Evolutionary conservation across 2,888 invertebrate genomes (phyloP), one percentile per base, ranked within the genome.

Genomic region (Zygogramma bicolorata): DNA sequence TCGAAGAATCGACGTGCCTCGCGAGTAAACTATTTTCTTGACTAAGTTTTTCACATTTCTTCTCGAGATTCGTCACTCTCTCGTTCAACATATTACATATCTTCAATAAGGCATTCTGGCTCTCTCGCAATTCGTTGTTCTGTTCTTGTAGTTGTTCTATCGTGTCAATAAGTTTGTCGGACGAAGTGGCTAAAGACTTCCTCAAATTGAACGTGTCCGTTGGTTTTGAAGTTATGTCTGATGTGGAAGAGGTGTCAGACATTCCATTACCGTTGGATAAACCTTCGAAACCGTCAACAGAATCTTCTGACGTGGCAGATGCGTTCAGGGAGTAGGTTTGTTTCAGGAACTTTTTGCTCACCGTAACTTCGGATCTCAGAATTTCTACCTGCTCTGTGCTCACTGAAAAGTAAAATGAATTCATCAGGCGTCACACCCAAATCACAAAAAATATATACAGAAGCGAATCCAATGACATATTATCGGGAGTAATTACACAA

Each of bases 271-370:
- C 20, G 2, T 18, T 46, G 20, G 46, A 46, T 46, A 13, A 25
- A 25, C 3, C n/a, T n/a, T 53, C 27, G 5, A 25, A 10, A 4
- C 8, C 27, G n/a, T 53, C 53, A 22, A 18, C 31, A 49, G 10
- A 49, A 27, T 29, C 20, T 20, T 27, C 49, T 5, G 20, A 38
- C n/a, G 38, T 38, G 38, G n/a, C n/a, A n/a, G n/a, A n/a, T n/a
- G n/a, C n/a, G n/a, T n/a, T n/a, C n/a, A n/a, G n/a, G n/a, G n/a
- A n/a, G n/a, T n/a, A n/a, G n/a, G n/a, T n/a, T n/a, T n/a, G n/a
- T n/a, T n/a, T n/a, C 22, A 25, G 42, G 38, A 34, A n/a, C 27
- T 62, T 68, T 53, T 61, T 68, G 20, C 68, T 61, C 1, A 68
- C 4, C 0, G 46, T 20, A 8, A 53, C 61, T 53, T 68, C 61